Evolutionary conservation across 2,888 invertebrate genomes (phyloP), one percentile per base, ranked within the genome.

Genomic region (Xestia c-nigrum): DNA sequence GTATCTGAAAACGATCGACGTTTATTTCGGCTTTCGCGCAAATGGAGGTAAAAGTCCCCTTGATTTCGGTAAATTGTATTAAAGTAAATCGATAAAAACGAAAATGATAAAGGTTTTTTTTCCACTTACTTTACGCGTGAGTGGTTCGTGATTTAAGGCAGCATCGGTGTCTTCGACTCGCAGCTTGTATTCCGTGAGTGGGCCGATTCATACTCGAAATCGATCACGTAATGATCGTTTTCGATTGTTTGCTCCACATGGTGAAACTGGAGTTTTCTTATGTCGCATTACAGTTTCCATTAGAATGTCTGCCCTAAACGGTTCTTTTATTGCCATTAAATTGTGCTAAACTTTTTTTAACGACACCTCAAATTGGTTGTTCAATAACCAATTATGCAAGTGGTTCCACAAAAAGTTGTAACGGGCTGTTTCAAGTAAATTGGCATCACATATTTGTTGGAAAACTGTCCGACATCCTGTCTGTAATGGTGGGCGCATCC

Each of bases 81-180:
- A 92, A 90, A 82, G 90, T 87, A 93, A 93, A 93, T 93, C 91
- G 92, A 94, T 93, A 93, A 94, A 93, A 93, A 93, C 87, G 89
- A 90, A 92, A 93, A 91, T 89, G 90, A 90, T 90, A 91, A 90
- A 77, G 79, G 38, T 87, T 91, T 90, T 92, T 78, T 93, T 92
- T 92, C 87, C 92, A 91, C 91, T 93, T 92, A 92, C 92, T 95
- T 95, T 92, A 93, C 94, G 93, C 93, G 94, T 95, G 94, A 96
- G 95, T 96, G 95, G 87, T 92, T 94, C 94, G 94, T 94, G 94
- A 94, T 94, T 94, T 93, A 90, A 91, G 89, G 86, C 90, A 90
- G 86, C 90, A 90, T 91, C 89, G 88, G 87, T 91, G 89, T 91
- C 89, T 87, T 85, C 87, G 84, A 83, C 83, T 87, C 78, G 85